Percentiles rank a stretch among this genome's conserved stretches.
These are phyloP conservation scores for Archivesica marissinica DNA, from an alignment of 1,140 invertebrate genomes.

Conservation along the genomic window DNA sequence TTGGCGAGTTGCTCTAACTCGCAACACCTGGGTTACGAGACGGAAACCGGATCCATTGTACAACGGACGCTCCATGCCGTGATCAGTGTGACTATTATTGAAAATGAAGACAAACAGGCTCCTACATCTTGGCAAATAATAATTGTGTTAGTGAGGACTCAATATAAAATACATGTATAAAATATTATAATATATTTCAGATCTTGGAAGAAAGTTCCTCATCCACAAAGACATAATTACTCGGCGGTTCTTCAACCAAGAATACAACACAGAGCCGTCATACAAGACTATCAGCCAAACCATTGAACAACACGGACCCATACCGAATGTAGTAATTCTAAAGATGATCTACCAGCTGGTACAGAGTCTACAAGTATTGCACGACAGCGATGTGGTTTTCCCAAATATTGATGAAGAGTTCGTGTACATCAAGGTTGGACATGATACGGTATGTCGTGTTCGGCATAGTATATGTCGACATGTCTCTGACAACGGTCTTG, in stretches of 20 bases:
- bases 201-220: neutral
- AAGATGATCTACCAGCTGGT: neutral
- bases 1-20: no score
- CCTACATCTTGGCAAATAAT: no score
- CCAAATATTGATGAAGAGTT: neutral
- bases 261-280: neutral
- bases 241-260: neutral
- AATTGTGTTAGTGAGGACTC: no score
- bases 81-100: no score
- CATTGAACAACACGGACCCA: neutral
- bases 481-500: no score
- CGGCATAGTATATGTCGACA: no score
- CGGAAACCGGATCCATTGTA: no score
- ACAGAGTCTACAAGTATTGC: neutral
- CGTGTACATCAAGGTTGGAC: neutral
- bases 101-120: no score
- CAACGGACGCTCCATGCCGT: no score
- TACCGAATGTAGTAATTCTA: neutral
- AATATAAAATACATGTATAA: no score
- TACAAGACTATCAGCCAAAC: neutral
- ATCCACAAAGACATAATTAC: neutral
- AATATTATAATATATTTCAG: no score
- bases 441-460: neutral
- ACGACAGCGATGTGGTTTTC: neutral
- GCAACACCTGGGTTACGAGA: no score